Conservation (phyloP, 2,113 vertebrate species). For the Pituophis catenifer region DNA sequence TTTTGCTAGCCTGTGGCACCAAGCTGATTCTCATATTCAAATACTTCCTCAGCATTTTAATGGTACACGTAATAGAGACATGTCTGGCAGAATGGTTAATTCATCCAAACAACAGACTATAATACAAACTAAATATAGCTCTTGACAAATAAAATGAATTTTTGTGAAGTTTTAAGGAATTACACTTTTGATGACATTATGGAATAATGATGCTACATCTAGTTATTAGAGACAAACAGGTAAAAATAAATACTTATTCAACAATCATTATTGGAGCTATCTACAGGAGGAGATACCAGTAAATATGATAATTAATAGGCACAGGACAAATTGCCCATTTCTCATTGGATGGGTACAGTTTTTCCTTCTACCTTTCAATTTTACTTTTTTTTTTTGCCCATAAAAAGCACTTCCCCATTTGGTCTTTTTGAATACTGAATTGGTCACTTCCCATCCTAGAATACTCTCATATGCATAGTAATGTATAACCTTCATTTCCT, state of each 20-base stretch:
- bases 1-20: not conserved
- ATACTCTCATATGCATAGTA: not conserved
- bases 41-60: slow-evolving; percentile 41
- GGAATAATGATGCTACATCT: not conserved
- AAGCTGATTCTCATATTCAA: slow-evolving; percentile 24
- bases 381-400: not conserved
- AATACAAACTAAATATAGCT: slow-evolving; percentile 44
- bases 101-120: slow-evolving; percentile 38
- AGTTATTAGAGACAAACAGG: not conserved
- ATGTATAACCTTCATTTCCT: not conserved
- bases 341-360: not conserved
- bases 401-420: not conserved
- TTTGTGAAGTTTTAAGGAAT: slow-evolving; percentile 52
- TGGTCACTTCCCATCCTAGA: not conserved
- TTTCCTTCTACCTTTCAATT: not conserved
- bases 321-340: not conserved
- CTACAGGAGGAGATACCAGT: not conserved
- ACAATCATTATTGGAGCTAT: not conserved
- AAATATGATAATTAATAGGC: not conserved
- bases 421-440: not conserved
- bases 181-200: slow-evolving; percentile 46
- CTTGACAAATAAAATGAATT: slow-evolving; percentile 53
- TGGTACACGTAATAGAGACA: slow-evolving; percentile 25
- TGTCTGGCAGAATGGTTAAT: slow-evolving; percentile 46
- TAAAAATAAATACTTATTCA: not conserved